Conservation (phyloP, 2,113 vertebrate genomes). For the Trichomycterus rosablanca region DNA sequence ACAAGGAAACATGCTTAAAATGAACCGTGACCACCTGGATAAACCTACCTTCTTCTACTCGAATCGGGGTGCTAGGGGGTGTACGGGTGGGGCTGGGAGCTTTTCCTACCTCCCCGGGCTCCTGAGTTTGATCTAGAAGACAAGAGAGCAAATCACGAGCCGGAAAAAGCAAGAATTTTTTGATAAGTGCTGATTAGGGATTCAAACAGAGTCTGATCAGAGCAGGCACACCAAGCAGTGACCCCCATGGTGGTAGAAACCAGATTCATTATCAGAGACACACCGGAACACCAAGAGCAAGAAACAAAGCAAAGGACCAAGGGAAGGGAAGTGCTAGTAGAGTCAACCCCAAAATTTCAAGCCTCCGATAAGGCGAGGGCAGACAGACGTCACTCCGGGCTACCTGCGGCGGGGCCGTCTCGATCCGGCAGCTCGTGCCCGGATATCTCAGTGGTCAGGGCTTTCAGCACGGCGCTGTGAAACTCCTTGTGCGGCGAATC, state of each 20-base stretch:
- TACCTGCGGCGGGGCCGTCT: constrained; percentile 70
- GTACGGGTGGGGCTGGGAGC: constrained; percentile 73
- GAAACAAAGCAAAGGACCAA: constrained; percentile 38
- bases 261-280: neutral
- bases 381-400: constrained; percentile 44
- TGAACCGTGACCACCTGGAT: constrained; percentile 30
- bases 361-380: constrained; percentile 26
- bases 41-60: constrained; percentile 86
- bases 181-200: neutral
- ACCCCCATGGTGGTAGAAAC: neutral
- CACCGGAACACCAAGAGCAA: constrained; percentile 16
- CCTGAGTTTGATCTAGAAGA: constrained; percentile 59
- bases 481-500: constrained; percentile 73
- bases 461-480: constrained; percentile 70
- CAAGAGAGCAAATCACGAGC: neutral
- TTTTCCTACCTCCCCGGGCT: constrained; percentile 68
- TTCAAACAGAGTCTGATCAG: no score
- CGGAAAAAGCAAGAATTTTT: no score
- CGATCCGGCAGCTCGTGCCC: constrained; percentile 37
- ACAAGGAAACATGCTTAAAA: constrained; percentile 25
- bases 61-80: constrained; percentile 82
- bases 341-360: constrained; percentile 18
- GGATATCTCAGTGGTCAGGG: constrained; percentile 59
- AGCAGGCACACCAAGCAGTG: no score
- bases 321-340: constrained; percentile 41